Evolutionary conservation across 2,888 invertebrate species (phyloP).

Genomic region (Eristalinus aeneus): DNA sequence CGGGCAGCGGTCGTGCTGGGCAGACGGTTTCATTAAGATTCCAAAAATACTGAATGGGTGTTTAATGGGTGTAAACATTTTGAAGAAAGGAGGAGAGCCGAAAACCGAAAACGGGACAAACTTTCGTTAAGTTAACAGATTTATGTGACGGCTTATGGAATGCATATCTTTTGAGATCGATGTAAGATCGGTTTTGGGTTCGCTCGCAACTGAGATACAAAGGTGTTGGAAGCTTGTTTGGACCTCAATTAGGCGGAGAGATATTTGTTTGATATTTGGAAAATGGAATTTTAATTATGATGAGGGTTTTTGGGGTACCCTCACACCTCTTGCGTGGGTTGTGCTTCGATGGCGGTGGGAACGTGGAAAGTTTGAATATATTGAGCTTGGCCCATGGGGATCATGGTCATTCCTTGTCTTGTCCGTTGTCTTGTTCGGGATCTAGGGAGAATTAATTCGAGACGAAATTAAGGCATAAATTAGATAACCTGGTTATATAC

Average conservation of each 20-base stretch:
- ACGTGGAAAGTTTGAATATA: background rate
- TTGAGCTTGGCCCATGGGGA: too few species aligned
- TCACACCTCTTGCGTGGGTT: background rate
- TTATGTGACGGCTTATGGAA: slow-evolving; percentile 28
- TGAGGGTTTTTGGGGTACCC: background rate
- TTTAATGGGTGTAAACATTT: slow-evolving; percentile 46
- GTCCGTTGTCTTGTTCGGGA: too few species aligned
- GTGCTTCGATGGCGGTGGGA: background rate
- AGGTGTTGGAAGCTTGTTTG: slow-evolving; percentile 15
- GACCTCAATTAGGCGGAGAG: slow-evolving; percentile 39
- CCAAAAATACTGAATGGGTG: slow-evolving; percentile 32
- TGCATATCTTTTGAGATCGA: slow-evolving; percentile 17
- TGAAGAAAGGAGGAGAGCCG: background rate
- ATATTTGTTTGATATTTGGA: slow-evolving; percentile 46
- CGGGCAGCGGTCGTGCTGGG: slow-evolving; percentile 24
- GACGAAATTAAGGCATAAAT: background rate
- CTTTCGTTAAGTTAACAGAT: slow-evolving; percentile 34
- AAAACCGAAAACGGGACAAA: slow-evolving; percentile 17
- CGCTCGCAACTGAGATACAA: slow-evolving; percentile 10
- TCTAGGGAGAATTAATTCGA: background rate
- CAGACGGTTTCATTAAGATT: slow-evolving; percentile 55
- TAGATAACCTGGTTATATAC: background rate
- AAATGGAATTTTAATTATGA: background rate
- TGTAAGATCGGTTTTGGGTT: slow-evolving; percentile 30
- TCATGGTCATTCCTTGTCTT: too few species aligned